Base-by-base conservation (phyloP, 2,888 invertebrate genomes). In the Eupithecia centaureata region DNA sequence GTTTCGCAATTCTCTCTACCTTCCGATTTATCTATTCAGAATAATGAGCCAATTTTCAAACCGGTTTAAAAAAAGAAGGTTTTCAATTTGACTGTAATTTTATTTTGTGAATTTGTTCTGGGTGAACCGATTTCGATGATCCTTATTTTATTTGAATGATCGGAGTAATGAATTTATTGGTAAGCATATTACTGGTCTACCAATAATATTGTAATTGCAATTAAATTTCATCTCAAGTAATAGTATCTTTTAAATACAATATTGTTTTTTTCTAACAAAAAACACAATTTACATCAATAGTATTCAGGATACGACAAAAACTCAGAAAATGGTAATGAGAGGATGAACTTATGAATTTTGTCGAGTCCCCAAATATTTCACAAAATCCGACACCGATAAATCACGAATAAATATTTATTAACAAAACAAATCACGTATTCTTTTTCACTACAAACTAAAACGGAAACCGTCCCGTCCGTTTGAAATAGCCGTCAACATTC, bases 381-480 rank as follows among this genome's bases (percentile, higher is more conserved):
- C 8, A 30, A 22, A 57, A 57, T 30, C 33, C 52, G 61, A 15
- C 42, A 38, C 18, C 35, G 27, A 63, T 63, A 38, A 32, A 63
- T 47, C 51, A 64, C 47, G n/a, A 47, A 30, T 42, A 30, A 22
- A 33, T 57, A 47, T 30, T 47, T 63, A 30, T 30, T 47, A n/a
- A 27, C 15, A 57, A 71, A 61, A 64, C 71, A 67, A 69, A 73
- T 73, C 71, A 73, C 73, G 73, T 71, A 63, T 62, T 52, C 47
- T 32, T 35, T 68, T 68, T 67, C 65, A 63, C 56, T 56, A 57
- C 30, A 60, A 47, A 67, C 66, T 52, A 63, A 65, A 70, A 47
- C 71, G 71, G 69, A 73, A 67, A 70, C 60, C 54, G 51, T 66
- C 65, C 61, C 66, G 65, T 65, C 67, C 47, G 63, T 73, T 73